These are phyloP conservation scores for Pheosia tremula DNA, from an alignment of 2,888 invertebrate genomes.

Conservation along the genomic window DNA sequence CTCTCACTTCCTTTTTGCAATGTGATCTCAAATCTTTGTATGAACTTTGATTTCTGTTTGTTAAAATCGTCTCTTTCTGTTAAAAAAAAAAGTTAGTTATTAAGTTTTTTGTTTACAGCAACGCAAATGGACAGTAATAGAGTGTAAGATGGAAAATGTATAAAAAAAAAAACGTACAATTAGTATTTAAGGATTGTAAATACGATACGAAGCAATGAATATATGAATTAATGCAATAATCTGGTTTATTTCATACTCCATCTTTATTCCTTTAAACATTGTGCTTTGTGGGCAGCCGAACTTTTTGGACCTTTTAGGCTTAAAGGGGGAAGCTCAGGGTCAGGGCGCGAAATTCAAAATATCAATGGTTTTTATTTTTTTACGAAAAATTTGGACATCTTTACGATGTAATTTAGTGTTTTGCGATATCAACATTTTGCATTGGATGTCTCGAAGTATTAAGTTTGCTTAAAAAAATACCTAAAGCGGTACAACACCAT, in stretches of 20 bases:
- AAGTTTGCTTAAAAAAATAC: too few species aligned
- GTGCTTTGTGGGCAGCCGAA: background rate
- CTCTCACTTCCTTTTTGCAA: conserved; percentile 34
- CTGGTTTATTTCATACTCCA: conserved; percentile 13
- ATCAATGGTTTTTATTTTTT: too few species aligned
- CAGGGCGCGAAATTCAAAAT: too few species aligned
- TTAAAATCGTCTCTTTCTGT: conserved; percentile 35
- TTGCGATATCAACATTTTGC: too few species aligned
- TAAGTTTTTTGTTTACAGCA: conserved; percentile 53
- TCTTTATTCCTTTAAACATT: conserved; percentile 7
- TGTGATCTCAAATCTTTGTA: conserved; percentile 57
- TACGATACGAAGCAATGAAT: conserved; percentile 68
- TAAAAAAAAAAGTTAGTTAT: conserved; percentile 35
- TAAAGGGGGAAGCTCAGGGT: too few species aligned
- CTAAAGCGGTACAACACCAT: too few species aligned
- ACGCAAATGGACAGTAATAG: conserved; percentile 74
- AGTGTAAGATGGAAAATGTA: conserved; percentile 60
- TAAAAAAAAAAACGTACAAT: conserved; percentile 62
- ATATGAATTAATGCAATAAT: conserved; percentile 63
- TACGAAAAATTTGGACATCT: too few species aligned
- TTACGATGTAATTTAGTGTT: too few species aligned
- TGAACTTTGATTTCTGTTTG: conserved; percentile 28
- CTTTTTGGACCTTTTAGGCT: background rate
- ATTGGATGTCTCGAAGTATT: too few species aligned
- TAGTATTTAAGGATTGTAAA: conserved; percentile 72